Evolutionary conservation across 2,113 vertebrate species (phyloP), one percentile per base, ranked within the genome.

Genomic region (Aphelocoma coerulescens): DNA sequence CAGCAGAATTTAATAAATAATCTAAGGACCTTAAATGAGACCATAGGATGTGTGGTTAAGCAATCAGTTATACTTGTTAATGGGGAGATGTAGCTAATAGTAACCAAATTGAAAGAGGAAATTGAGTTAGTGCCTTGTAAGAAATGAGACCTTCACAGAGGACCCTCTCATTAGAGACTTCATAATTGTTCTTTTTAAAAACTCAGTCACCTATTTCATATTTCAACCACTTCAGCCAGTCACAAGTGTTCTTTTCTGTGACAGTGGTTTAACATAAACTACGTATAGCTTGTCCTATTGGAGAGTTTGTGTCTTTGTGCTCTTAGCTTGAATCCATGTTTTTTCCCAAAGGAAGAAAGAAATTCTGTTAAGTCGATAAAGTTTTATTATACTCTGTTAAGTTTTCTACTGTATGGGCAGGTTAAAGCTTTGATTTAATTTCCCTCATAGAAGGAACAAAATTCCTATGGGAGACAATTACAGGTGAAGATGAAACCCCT

Each of bases 101-200:
- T 91, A 96, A 91, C 68, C 30, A 73, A 90, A 95, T 62, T 37
- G 55, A 79, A 78, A 89, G 73, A 92, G 80, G 83, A 95, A 93
- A 95, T 89, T 71, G 76, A 84, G 52, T 93, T 93, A 84, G 11
- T 81, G 65, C 44, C 39, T 51, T 71, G 27, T 67, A 84, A 95
- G 72, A 92, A 95, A 92, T 35, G 85, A 87, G 61, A 91, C 24
- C 49, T 63, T 89, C 39, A 28, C 58, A 55, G 59, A 82, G 32
- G 49, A 77, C 46, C 26, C 28, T 91, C 16, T 89, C 22, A 41
- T 96, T 90, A 85, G 39, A 28, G 37, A 59, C 15, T 71, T 81
- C 17, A 77, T 74, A 84, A 93, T 32, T 20, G 30, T 48, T 78
- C 7, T 77, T 95, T 91, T 91, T 43, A 52, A 87, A 37, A 92